A percentile compares a stretch with the other conserved stretches of the same genome.
phyloP scores from a whole-genome alignment of 2,113 vertebrate genomes.

The Dolichallabes microphthalmus region DNA sequence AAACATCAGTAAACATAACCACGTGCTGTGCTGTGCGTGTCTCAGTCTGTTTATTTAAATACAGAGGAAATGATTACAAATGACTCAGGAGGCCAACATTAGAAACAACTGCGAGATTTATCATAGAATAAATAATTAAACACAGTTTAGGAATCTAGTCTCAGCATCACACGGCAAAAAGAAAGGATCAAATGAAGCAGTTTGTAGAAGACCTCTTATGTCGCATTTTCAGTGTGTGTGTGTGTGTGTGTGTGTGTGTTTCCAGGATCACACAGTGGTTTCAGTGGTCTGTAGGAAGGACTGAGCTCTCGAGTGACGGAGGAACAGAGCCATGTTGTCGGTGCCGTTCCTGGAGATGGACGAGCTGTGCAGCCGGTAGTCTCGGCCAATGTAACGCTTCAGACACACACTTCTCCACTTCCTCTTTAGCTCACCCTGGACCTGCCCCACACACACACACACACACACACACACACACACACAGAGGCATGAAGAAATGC shows the following conservation, averaged over 20 bases:
- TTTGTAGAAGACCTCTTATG: too few species aligned
- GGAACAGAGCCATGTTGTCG: slow-evolving; percentile 68
- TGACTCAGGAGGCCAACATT: not conserved
- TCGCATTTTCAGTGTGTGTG: too few species aligned
- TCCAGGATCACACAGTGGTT: slow-evolving; percentile 76
- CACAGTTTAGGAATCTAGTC: not conserved
- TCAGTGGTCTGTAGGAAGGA: slow-evolving; percentile 87
- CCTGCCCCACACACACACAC: slow-evolving; percentile 64
- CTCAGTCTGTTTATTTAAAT: not conserved
- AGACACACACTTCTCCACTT: slow-evolving; percentile 79
- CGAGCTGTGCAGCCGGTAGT: slow-evolving; percentile 71
- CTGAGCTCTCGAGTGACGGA: slow-evolving; percentile 74
- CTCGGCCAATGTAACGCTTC: slow-evolving; percentile 67
- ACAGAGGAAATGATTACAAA: not conserved
- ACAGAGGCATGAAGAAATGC: not conserved
- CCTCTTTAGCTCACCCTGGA: slow-evolving; percentile 85
- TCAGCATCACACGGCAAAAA: not conserved
- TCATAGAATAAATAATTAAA: not conserved
- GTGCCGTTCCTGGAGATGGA: slow-evolving; percentile 77
- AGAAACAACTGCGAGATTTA: not conserved
- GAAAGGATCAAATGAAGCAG: too few species aligned
- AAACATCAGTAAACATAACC: not conserved
- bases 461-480: not conserved
- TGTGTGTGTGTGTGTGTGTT: slow-evolving; percentile 16
- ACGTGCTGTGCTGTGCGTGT: not conserved